phyloP scores from a whole-genome alignment of 1,140 invertebrate genomes.

The Drosophila watanabei region DNA sequence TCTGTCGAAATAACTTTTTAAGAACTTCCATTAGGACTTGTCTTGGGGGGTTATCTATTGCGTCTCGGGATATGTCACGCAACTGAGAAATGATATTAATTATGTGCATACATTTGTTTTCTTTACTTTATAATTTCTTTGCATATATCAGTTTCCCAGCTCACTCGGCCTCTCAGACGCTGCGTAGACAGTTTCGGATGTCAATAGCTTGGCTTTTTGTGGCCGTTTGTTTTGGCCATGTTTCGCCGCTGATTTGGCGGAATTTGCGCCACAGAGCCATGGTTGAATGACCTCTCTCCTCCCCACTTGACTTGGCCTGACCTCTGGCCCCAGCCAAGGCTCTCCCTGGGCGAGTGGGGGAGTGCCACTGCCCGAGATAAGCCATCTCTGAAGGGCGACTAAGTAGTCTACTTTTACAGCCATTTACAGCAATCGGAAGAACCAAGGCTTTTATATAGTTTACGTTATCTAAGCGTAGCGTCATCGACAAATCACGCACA shows the following conservation, averaged over 20 bases:
- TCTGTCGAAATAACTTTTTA: slow-evolving; percentile 9
- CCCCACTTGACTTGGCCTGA: slow-evolving; percentile 43
- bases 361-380: slow-evolving; percentile 10
- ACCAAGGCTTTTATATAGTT: slow-evolving; percentile 13
- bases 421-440: slow-evolving; percentile 22
- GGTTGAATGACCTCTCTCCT: slow-evolving; percentile 68
- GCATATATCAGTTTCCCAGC: slow-evolving; percentile 51
- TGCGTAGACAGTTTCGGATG: slow-evolving; percentile 56
- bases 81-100: slow-evolving; percentile 30
- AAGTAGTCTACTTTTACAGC: slow-evolving; percentile 15
- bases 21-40: not conserved
- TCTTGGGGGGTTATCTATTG: slow-evolving; percentile 13
- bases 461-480: slow-evolving; percentile 29
- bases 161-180: slow-evolving; percentile 30
- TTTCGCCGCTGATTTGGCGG: slow-evolving; percentile 41
- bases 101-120: slow-evolving; percentile 47
- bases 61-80: not conserved
- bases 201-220: slow-evolving; percentile 30
- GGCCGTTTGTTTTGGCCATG: slow-evolving; percentile 55
- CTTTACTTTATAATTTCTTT: slow-evolving; percentile 37
- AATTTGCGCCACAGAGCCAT: slow-evolving; percentile 35
- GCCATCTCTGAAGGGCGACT: slow-evolving; percentile 13
- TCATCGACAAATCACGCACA: slow-evolving; percentile 49
- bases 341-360: no score
- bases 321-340: slow-evolving; percentile 13